A percentile compares a stretch with the other conserved stretches of the same genome.
These are phyloP conservation scores for Physocephala rufipes DNA, from an alignment of 2,888 invertebrate genomes.

Conservation along the genomic window DNA sequence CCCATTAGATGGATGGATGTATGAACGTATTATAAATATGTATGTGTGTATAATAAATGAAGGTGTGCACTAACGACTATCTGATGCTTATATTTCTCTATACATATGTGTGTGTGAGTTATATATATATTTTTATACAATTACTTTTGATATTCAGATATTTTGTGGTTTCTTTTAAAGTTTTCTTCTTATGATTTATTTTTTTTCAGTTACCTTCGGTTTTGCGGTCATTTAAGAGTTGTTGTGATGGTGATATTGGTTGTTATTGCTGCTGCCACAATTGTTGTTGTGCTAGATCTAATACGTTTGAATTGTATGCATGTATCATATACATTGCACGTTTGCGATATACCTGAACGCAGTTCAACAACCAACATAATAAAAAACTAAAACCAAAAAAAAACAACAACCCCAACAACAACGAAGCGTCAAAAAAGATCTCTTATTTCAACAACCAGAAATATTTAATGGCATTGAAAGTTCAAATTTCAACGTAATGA, in stretches of 20 bases:
- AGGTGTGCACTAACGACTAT: not conserved
- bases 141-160: slow-evolving; percentile 5
- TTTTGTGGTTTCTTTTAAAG: slow-evolving; percentile 1
- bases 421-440: not conserved
- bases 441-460: slow-evolving; percentile 4
- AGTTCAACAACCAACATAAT: slow-evolving; percentile 1
- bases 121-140: not conserved
- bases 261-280: not conserved
- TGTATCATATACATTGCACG: no score
- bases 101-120: not conserved
- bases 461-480: slow-evolving; percentile 4
- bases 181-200: not conserved
- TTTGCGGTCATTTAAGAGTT: not conserved
- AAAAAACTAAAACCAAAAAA: no score
- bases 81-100: no score
- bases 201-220: not conserved
- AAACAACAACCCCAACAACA: no score
- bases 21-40: no score
- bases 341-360: not conserved
- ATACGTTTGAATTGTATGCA: no score
- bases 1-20: not conserved
- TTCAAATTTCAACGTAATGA: slow-evolving; percentile 3
- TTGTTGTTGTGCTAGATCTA: no score
- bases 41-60: not conserved
- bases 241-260: no score